Evolutionary conservation across 1,140 invertebrate species (phyloP), one percentile per base, ranked within the genome.

Genomic region (Drosophila watanabei): DNA sequence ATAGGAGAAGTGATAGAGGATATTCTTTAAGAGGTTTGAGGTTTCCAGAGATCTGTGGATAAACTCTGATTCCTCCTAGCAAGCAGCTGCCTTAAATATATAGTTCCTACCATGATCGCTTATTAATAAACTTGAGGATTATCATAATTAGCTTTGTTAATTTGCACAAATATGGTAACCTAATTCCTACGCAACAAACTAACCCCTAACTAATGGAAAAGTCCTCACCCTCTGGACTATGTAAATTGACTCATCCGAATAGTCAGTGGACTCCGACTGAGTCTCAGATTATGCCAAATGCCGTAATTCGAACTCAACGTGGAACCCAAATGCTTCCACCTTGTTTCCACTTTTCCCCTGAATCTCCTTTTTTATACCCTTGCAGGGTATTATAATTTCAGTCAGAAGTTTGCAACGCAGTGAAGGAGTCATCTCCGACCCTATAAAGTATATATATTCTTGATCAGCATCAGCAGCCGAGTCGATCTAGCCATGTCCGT

Each of bases 271-370:
- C 33, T 37, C 51, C 62, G 66, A 84, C 73, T 75, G 79, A 59
- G 84, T 54, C 70, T 76, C 41, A 14, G 52, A 82, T 86, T 76
- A 82, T 89, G 58, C 61, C 69, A 81, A 64, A 78, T 62, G 52
- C 63, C 82, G 86, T 91, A 90, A 90, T 90, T 82, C 79, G 87
- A 89, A 76, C 83, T 78, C 56, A 48, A 61, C 75, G 72, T 73
- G 68, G 28, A 72, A 75, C 20, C 46, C 20, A n/a, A 32, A 41
- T 33, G 41, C 33, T 24, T 51, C 52, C 72, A 66, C 72, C 75
- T 70, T 61, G 56, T 62, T 78, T 45, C 57, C n/a, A 65, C 48
- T 62, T 68, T 64, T 65, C 62, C 35, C 49, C 43, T 70, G 70
- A 58, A 57, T 39, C 54, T 39, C 35, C 20, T 39, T 43, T 41